Evolutionary conservation across 2,113 vertebrate genomes (phyloP), one percentile per base, ranked within the genome.

Genomic region (Hypanus sabinus): DNA sequence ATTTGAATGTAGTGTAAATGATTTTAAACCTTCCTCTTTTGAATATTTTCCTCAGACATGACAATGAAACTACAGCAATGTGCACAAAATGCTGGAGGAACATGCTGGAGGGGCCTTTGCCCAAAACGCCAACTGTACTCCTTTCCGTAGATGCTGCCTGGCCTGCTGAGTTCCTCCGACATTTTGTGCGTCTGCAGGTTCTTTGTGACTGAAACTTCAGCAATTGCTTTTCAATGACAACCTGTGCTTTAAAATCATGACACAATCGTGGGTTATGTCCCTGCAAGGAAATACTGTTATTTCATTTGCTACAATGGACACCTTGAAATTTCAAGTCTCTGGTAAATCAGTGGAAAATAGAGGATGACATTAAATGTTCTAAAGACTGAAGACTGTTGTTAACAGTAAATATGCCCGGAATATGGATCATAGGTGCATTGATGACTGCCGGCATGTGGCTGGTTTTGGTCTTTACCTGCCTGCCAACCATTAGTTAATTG

Each of bases 291-390:
- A 80, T 38, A 57, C 24, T 73, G 36, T 10, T 71, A 55, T 10
- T 65, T 27, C 33, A 6, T 8, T 73, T 93, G 36, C 90, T 46
- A 18, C n/a, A 12, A 38, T 73, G 36, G 90, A 93, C 68, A 73
- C 16, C 65, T 14, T 5, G 46, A 46, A 14, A 22, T 38, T 27
- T 22, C 68, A 93, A 27, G 9, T 38, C 68, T 46, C 46, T 71
- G 36, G 90, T 93, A 70, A 93, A 36, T 57, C 38, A 71, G 90
- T 33, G 60, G 62, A 90, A 90, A 93, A 93, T 36, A 93, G 33
- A 93, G 46, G 90, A 73, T 73, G 18, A 36, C 90, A 73, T 71
- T 73, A 38, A 46, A 93, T 27, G 90, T 73, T 93, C 90, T 68
- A 73, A 36, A 93, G 65, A 93, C 90, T 46, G 36, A 71, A 46